Base-by-base conservation (phyloP, 2,888 invertebrate genomes). In the Onchidella celtica region DNA sequence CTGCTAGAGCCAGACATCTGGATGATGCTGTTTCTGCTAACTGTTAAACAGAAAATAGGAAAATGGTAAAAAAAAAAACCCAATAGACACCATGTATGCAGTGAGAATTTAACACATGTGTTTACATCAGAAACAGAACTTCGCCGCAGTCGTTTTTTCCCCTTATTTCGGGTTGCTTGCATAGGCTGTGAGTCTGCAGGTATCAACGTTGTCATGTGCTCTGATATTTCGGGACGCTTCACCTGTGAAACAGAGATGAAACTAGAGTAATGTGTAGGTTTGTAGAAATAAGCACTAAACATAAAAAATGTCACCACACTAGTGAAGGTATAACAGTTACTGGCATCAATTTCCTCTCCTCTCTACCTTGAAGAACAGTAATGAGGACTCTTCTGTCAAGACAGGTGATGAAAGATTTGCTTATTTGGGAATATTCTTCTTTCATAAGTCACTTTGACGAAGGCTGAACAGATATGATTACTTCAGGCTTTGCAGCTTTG, bases 191-290 rank as follows among this genome's bases (percentile, higher is more conserved):
- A 66, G 34, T 82, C 76, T 38, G 68, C 80, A 21, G 83, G 83
- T 59, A 75, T 40, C 66, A 83, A 47, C 29, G 77, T 81, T 3
- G 83, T 83, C 47, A 78, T 32, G 47, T 92, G 90, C 70, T 88
- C 87, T 3, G 90, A 89, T 27, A 90, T 85, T 29, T 86, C 88
- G 32, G 92, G 92, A 1, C 89, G 88, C 79, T 89, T 90, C 34
- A 92, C 86, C 92, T 92, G 36, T 32, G 57, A 24, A 27, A 61
- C 4, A 61, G n/a, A 61, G 61, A 61, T n/a, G 27, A 61, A 61
- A 21, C n/a, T 61, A n/a, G n/a, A 14, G n/a, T 24, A 27, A 61
- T 61, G 27, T 14, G 6, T n/a, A n/a, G 21, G 61, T 24, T 4
- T 24, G 4, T 14, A 61, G 27, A 61, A n/a, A n/a, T 61, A n/a